phyloP scores from a whole-genome alignment of 2,113 vertebrate species.

The Hypomesus transpacificus region DNA sequence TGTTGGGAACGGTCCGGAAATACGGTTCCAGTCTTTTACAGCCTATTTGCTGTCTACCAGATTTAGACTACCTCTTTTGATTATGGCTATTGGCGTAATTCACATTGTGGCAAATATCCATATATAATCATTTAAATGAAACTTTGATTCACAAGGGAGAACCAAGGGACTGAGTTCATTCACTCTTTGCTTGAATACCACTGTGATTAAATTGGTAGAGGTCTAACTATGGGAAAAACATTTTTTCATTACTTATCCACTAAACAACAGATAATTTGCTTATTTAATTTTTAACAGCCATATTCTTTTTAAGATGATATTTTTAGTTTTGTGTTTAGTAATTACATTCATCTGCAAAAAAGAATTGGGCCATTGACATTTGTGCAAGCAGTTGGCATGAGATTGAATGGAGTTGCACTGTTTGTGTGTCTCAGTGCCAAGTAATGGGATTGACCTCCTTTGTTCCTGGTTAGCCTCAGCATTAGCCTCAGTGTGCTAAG shows the following conservation, averaged over 20 bases:
- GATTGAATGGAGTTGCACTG: slow-evolving; percentile 44
- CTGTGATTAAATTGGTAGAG: not conserved
- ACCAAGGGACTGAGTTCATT: not conserved
- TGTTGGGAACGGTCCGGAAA: slow-evolving; percentile 5
- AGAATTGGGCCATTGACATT: slow-evolving; percentile 16
- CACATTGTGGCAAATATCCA: no score
- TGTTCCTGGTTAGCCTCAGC: slow-evolving; percentile 46
- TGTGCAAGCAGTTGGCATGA: slow-evolving; percentile 8
- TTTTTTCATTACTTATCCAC: no score
- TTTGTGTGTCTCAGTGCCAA: slow-evolving; percentile 49
- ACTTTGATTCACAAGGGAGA: no score
- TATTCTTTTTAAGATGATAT: no score
- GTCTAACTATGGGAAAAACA: not conserved
- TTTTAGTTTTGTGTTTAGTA: no score
- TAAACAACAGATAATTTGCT: no score
- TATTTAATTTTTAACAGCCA: no score
- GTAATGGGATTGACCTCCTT: slow-evolving; percentile 71
- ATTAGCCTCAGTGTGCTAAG: slow-evolving; percentile 45
- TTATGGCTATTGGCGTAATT: not conserved
- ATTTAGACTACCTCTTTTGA: not conserved
- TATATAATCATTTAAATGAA: not conserved
- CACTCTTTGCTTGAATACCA: not conserved
- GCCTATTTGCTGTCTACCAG: not conserved
- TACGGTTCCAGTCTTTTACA: slow-evolving; percentile 6
- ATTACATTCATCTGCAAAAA: not conserved